Percentiles rank a stretch among this genome's conserved stretches.
phyloP scores from a whole-genome alignment of 2,888 invertebrate species.

The Drosophila buzzatii region DNA sequence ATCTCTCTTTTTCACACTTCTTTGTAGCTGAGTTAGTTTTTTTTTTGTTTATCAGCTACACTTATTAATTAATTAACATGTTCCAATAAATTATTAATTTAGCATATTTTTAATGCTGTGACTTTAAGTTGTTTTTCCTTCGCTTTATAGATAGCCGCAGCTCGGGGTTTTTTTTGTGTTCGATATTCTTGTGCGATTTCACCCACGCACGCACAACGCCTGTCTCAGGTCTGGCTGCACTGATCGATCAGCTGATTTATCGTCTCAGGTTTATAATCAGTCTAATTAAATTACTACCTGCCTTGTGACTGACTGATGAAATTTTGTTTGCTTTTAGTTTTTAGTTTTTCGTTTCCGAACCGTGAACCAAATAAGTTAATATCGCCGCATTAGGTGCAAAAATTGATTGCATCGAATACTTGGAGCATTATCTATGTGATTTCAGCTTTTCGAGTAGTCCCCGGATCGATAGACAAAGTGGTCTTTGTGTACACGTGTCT shows the following conservation, averaged over 20 bases:
- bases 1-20: not conserved
- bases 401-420: slow-evolving; percentile 56
- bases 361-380: slow-evolving; percentile 41
- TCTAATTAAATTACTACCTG: slow-evolving; percentile 70
- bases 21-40: not conserved
- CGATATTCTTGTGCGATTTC: slow-evolving; percentile 31
- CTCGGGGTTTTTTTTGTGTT: not conserved
- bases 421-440: slow-evolving; percentile 50
- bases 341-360: slow-evolving; percentile 25
- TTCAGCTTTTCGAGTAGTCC: slow-evolving; percentile 34
- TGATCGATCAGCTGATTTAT: slow-evolving; percentile 72
- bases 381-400: slow-evolving; percentile 43
- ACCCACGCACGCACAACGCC: slow-evolving; percentile 39
- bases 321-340: slow-evolving; percentile 53
- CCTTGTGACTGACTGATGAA: slow-evolving; percentile 67
- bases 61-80: slow-evolving; percentile 74
- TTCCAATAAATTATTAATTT: slow-evolving; percentile 60
- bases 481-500: slow-evolving; percentile 49
- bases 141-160: slow-evolving; percentile 33
- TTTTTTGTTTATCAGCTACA: slow-evolving; percentile 59
- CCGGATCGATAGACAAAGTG: slow-evolving; percentile 41
- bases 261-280: slow-evolving; percentile 63
- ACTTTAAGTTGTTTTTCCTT: slow-evolving; percentile 19
- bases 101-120: slow-evolving; percentile 38
- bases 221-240: slow-evolving; percentile 17